phyloP scores from a whole-genome alignment of 1,140 invertebrate genomes.

The Arion vulgaris region DNA sequence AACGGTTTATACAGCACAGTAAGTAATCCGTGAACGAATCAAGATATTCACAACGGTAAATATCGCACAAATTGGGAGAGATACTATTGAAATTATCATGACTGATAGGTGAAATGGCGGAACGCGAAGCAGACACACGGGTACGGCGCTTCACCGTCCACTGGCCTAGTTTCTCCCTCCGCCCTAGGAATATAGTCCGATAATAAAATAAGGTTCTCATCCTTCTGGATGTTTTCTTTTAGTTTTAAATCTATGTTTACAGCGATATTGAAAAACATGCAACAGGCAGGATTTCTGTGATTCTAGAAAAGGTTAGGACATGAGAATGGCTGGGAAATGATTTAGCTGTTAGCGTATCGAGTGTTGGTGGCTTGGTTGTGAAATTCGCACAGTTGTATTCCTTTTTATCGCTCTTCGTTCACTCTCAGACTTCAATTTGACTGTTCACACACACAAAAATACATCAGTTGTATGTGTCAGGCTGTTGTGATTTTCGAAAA shows the following conservation, averaged over 20 bases:
- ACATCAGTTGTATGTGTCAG: no score
- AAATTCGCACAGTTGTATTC: no score
- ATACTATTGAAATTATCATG: conserved; percentile 23
- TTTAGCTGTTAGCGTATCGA: no score
- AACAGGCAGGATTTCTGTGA: no score
- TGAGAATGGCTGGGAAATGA: no score
- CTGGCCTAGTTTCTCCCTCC: conserved; percentile 37
- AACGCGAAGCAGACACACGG: conserved; percentile 39
- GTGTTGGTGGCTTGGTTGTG: no score
- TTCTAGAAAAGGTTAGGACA: no score
- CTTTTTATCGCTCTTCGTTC: no score
- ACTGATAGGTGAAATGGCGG: conserved; percentile 39
- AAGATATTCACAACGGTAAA: not conserved
- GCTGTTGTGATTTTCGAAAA: no score
- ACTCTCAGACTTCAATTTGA: no score
- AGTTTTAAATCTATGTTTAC: not conserved
- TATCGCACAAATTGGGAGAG: not conserved
- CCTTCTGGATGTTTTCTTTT: not conserved
- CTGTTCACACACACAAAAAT: no score
- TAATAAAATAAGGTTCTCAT: conserved; percentile 17
- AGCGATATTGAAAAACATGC: no score
- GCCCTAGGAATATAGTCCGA: conserved; percentile 40
- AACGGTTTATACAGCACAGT: not conserved
- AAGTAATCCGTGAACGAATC: conserved; percentile 23
- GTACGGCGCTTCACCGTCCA: conserved; percentile 31